Percentiles rank a stretch among this genome's conserved stretches.
phyloP scores from a whole-genome alignment of 2,113 vertebrate genomes.

The Echinops telfairi region DNA sequence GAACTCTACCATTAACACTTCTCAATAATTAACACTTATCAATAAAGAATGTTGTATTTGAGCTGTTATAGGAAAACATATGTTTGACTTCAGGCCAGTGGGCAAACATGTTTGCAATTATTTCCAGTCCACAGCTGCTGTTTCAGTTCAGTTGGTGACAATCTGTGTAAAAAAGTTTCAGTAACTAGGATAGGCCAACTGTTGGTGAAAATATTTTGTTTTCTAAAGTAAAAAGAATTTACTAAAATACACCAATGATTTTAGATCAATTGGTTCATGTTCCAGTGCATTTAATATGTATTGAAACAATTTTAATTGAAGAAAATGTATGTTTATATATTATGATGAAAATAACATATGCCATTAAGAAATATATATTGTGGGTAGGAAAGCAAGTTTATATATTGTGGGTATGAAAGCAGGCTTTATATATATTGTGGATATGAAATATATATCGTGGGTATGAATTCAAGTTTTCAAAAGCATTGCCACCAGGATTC shows the following conservation, averaged over 20 bases:
- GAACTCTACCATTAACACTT: slow-evolving; percentile 63
- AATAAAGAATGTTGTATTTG: slow-evolving; percentile 63
- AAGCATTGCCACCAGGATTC: too few relatives aligned
- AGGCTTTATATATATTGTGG: too few relatives aligned
- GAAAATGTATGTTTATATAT: background rate
- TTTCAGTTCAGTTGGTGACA: slow-evolving; percentile 69
- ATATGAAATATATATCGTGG: too few relatives aligned
- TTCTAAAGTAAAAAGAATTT: slow-evolving; percentile 61
- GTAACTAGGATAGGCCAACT: slow-evolving; percentile 61
- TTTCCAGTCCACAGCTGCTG: slow-evolving; percentile 77
- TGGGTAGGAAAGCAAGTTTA: too few relatives aligned
- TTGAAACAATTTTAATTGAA: background rate
- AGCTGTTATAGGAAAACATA: slow-evolving; percentile 61
- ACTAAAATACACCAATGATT: background rate
- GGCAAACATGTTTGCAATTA: slow-evolving; percentile 70
- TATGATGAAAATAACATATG: too few relatives aligned
- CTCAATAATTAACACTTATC: slow-evolving; percentile 53
- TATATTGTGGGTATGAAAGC: too few relatives aligned
- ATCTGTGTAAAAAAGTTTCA: slow-evolving; percentile 67
- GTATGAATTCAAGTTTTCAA: too few relatives aligned
- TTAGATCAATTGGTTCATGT: background rate
- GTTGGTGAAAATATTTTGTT: slow-evolving; percentile 68
- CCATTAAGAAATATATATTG: too few relatives aligned
- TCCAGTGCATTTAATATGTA: background rate
- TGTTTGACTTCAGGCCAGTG: slow-evolving; percentile 70